phyloP scores from a whole-genome alignment of 2,113 vertebrate genomes.

The Bubo blakistoni region DNA sequence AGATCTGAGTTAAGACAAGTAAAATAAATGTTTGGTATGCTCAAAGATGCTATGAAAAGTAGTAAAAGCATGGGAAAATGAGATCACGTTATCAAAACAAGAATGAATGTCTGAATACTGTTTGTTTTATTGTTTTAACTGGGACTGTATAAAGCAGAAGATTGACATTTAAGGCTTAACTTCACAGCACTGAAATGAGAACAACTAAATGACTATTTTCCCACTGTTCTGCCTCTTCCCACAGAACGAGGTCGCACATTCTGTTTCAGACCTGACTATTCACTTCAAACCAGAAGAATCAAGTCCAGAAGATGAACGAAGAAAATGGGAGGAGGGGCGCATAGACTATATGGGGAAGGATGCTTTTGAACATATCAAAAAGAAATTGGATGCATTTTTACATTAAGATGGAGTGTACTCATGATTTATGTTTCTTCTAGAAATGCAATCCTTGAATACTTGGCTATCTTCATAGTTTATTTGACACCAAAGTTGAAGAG shows the following conservation, averaged over 20 bases:
- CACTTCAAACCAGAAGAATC: conserved; percentile 41
- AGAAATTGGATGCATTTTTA: conserved; percentile 81
- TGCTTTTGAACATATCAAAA: conserved; percentile 75
- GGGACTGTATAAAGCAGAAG: neutral
- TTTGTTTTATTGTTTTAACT: neutral
- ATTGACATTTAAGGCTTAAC: neutral
- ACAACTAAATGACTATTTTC: neutral
- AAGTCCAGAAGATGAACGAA: conserved; percentile 65
- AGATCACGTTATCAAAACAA: neutral
- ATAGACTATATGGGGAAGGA: conserved; percentile 84
- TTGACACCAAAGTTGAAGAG: neutral
- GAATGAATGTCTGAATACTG: neutral
- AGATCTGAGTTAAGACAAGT: neutral
- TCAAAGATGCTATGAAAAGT: neutral
- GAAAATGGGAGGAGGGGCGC: conserved; percentile 78
- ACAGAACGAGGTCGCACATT: conserved; percentile 24
- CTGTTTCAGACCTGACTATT: conserved; percentile 57
- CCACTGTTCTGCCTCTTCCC: neutral
- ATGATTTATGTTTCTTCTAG: neutral
- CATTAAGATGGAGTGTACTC: conserved; percentile 27
- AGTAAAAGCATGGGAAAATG: neutral
- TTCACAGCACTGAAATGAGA: neutral
- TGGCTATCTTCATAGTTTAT: neutral
- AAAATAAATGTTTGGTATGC: neutral
- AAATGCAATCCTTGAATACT: neutral